These are phyloP conservation scores for Bovichtus diacanthus DNA, from an alignment of 2,797 vertebrate species.

Conservation along the genomic window DNA sequence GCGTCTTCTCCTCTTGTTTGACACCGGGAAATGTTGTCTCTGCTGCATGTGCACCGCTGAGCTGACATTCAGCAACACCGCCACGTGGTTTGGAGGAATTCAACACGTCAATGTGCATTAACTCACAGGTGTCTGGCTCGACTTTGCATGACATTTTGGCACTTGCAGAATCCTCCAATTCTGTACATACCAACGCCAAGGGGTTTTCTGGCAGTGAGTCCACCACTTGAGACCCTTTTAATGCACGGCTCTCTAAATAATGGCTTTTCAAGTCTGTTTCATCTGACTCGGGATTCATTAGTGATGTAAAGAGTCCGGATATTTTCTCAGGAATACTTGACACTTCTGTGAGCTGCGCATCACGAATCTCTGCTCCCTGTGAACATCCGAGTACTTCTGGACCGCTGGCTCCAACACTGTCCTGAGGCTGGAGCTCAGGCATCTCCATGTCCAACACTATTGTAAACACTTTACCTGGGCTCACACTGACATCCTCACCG, in stretches of 20 bases:
- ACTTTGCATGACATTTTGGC: slow-evolving; percentile 6
- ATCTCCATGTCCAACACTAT: slow-evolving; percentile 48
- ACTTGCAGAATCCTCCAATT: background rate
- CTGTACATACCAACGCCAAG: background rate
- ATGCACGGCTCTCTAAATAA: background rate
- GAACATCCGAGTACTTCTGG: slow-evolving; percentile 4
- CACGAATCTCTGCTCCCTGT: background rate
- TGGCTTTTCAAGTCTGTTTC: background rate
- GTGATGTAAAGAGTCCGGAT: background rate
- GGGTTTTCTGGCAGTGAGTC: background rate
- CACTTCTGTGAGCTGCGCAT: background rate
- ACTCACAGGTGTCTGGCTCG: background rate
- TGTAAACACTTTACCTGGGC: slow-evolving; percentile 40
- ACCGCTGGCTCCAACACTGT: background rate
- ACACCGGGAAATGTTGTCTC: slow-evolving; percentile 23
- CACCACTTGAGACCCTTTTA: background rate
- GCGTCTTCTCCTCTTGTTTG: slow-evolving; percentile 21
- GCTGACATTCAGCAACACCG: slow-evolving; percentile 14
- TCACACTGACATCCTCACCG: background rate
- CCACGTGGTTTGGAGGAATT: slow-evolving; percentile 13
- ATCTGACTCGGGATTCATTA: background rate
- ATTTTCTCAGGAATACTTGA: slow-evolving; percentile 9
- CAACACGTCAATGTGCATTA: background rate
- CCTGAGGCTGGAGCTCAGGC: background rate
- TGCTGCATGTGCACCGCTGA: background rate